Evolutionary conservation across 2,888 invertebrate species (phyloP), one percentile per base, ranked within the genome.

Genomic region (Cataglyphis cursor): DNA sequence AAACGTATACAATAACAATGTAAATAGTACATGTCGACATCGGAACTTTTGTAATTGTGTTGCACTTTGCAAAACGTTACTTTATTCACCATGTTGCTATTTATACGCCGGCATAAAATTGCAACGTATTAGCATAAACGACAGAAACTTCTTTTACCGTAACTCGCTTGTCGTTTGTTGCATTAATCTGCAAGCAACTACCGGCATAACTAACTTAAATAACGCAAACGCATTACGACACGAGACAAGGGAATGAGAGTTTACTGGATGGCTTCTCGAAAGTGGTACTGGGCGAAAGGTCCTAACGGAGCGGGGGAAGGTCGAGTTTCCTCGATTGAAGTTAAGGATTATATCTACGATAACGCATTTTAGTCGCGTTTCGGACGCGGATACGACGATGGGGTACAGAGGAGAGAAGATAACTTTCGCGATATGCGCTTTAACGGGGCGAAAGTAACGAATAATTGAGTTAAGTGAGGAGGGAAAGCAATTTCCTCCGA

Each of bases 361-460:
- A 85, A 85, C 85, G 73, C 83, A 81, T 83, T 85, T 83, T 57
- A 75, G 65, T 35, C n/a, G 74, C 21, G 61, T 82, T 48, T 76
- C n/a, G 44, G 51, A 51, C 38, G 74, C 35, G 15, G 59, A 0
- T 35, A n/a, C 21, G 51, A 18, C 28, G 62, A 6, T 28, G 35
- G 51, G 38, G n/a, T 15, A 12, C 6, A 18, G 48, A 48, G 48
- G 21, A 15, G n/a, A 54, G n/a, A n/a, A 10, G 76, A 76, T 74
- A 83, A 87, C 83, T 87, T 85, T 83, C 48, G 78, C 81, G 85
- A 85, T 83, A 87, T 74, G 83, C 76, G 81, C 81, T 86, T 85
- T 86, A 86, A 85, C 83, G 82, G 81, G 81, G 82, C 82, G 83
- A 85, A 83, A 85, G 85, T 85, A 87, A 85, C 83, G 81, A 87